A percentile compares a stretch with the other conserved stretches of the same genome.
These are phyloP conservation scores for Scolopax mira DNA, from an alignment of 2,113 vertebrate species.

Conservation along the genomic window DNA sequence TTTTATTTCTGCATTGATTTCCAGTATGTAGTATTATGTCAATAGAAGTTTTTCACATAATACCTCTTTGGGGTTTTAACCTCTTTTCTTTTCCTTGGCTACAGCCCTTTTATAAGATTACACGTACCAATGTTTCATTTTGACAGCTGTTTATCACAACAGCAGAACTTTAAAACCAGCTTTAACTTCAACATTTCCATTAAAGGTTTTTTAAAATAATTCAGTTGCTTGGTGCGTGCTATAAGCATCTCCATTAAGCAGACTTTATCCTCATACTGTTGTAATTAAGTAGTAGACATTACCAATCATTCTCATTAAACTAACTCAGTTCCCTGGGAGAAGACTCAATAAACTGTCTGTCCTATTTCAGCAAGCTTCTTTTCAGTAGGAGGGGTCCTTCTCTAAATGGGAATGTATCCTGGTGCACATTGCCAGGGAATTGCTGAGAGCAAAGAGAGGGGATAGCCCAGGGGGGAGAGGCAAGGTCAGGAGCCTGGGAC, in stretches of 20 bases:
- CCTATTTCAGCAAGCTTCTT: conserved; percentile 3
- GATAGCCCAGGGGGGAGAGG: background rate
- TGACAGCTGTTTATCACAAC: background rate
- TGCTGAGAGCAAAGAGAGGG: background rate
- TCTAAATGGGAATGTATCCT: background rate
- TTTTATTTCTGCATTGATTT: background rate
- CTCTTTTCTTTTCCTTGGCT: background rate
- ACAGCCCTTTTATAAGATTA: background rate
- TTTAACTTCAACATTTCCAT: background rate
- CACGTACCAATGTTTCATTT: background rate
- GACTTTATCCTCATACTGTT: background rate
- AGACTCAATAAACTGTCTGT: background rate
- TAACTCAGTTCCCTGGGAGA: background rate
- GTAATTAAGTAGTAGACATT: conserved; percentile 17
- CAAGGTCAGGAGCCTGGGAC: background rate
- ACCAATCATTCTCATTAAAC: background rate
- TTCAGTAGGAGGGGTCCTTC: background rate
- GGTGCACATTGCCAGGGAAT: background rate
- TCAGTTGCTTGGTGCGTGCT: background rate
- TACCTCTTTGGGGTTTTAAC: background rate
- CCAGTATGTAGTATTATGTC: background rate
- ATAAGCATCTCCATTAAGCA: background rate
- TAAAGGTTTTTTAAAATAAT: background rate
- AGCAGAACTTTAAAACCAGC: background rate
- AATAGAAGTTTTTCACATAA: background rate